Evolutionary conservation across 2,888 invertebrate species (phyloP).

Genomic region (Smittia aterrima): DNA sequence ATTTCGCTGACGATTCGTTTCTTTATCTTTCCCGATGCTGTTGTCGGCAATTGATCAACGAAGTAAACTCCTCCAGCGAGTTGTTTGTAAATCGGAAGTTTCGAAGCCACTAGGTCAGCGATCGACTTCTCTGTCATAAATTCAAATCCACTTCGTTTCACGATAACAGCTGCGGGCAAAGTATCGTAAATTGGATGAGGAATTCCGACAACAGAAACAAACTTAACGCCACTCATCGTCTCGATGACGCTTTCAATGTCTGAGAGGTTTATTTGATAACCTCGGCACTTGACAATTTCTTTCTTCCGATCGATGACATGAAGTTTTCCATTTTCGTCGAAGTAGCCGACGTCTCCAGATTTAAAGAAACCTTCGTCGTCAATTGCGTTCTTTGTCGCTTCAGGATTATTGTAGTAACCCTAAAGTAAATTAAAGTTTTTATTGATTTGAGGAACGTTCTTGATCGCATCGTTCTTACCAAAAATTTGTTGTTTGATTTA

Average conservation of each 20-base stretch:
- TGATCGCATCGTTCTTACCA: too few relatives aligned
- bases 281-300: slow-evolving; percentile 21
- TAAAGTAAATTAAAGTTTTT: too few relatives aligned
- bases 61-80: slow-evolving; percentile 51
- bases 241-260: slow-evolving; percentile 50
- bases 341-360: slow-evolving; percentile 16
- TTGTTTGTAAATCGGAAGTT: slow-evolving; percentile 46
- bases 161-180: slow-evolving; percentile 50
- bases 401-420: slow-evolving; percentile 51
- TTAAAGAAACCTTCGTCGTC: slow-evolving; percentile 11
- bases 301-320: slow-evolving; percentile 26
- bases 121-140: slow-evolving; percentile 48
- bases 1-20: slow-evolving; percentile 46
- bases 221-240: slow-evolving; percentile 48
- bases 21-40: slow-evolving; percentile 49
- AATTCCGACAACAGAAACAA: slow-evolving; percentile 50
- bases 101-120: slow-evolving; percentile 47
- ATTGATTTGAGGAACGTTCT: too few relatives aligned
- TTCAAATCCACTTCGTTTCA: slow-evolving; percentile 46
- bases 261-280: slow-evolving; percentile 12
- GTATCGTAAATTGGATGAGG: slow-evolving; percentile 50
- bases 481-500: too few relatives aligned
- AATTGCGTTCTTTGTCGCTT: slow-evolving; percentile 31
- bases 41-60: slow-evolving; percentile 48
- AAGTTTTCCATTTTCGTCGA: not conserved